Evolutionary conservation across 2,797 vertebrate genomes (phyloP), one percentile per base, ranked within the genome.

Genomic region (Sebastes jordani): DNA sequence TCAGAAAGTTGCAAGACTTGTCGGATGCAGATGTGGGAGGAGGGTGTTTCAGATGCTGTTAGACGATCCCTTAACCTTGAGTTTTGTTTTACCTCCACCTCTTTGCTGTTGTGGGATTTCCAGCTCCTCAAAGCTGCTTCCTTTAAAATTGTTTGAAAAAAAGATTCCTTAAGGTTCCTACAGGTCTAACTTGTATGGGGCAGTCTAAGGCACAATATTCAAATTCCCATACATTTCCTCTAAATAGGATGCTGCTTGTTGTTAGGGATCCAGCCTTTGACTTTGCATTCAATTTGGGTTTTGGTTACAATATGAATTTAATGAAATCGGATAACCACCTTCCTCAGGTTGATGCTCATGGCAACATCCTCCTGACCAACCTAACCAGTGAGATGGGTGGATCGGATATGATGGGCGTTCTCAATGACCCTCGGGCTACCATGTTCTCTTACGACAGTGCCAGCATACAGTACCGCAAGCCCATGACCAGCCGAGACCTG

Each of bases 381-480:
- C 95, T 97, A 18, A 97, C 94, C 80, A 97, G 96, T 11, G 96
- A 97, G 42, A 91, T 96, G 81, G 92, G 95, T 5, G 95, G 96
- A 81, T 91, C 96, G 0, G 97, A 97, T 0, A 94, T 96, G 91
- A 93, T 97, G 80, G 91, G 90, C 0, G 91, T 92, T 42, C 89
- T 96, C 71, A 95, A 86, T 2, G 97, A 97, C 76, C 94, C 96
- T 6, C 94, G 89, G 83, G 93, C 95, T 73, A 96, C 96, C 77
- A 96, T 94, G 91, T 96, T 97, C 89, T 95, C 95, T 0, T 97
- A 96, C 0, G 96, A 97, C 93, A 97, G 97, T 10, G 96, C 97
- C 90, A 97, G 94, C 95, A 97, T 98, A 93, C 97, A 98, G 89
- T 97, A 97, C 90, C 96, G 97, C 74, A 97, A 96, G 88, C 96